Percentiles rank a stretch among this genome's conserved stretches.
phyloP scores from a whole-genome alignment of 2,888 invertebrate species.

The Drosophila anomalata region DNA sequence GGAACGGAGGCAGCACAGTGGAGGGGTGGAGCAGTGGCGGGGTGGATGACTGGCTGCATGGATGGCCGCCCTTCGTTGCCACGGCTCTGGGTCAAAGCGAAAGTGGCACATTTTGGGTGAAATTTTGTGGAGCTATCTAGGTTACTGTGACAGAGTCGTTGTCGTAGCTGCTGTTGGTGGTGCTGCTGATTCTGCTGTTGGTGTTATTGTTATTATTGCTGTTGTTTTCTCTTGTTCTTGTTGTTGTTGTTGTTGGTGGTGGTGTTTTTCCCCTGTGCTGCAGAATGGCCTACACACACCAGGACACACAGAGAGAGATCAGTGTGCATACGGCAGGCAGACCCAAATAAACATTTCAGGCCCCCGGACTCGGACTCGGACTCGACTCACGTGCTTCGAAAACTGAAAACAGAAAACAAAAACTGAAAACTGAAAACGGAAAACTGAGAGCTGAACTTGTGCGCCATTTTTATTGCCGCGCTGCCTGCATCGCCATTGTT shows the following conservation, averaged over 20 bases:
- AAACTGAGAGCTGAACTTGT: conserved; percentile 67
- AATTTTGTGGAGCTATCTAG: conserved; percentile 75
- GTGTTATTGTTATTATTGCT: conserved; percentile 56
- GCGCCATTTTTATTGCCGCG: conserved; percentile 76
- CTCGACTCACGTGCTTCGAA: conserved; percentile 74
- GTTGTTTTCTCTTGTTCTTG: conserved; percentile 1
- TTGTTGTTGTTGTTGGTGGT: not conserved
- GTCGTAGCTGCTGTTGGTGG: conserved; percentile 36
- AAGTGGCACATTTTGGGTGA: conserved; percentile 78
- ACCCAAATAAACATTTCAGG: conserved; percentile 78
- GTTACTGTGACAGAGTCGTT: conserved; percentile 74
- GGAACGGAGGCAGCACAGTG: not conserved
- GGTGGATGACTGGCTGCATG: conserved; percentile 30
- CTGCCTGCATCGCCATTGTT: conserved; percentile 70
- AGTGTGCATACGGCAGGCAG: conserved; percentile 45
- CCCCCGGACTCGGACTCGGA: conserved; percentile 58
- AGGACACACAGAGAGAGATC: conserved; percentile 12
- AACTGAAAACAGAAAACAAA: conserved; percentile 11
- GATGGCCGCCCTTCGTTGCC: conserved; percentile 62
- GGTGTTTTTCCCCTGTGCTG: conserved; percentile 46
- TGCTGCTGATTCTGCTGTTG: conserved; percentile 8
- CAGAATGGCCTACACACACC: conserved; percentile 66
- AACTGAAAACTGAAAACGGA: conserved; percentile 9
- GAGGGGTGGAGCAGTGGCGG: conserved; percentile 2
- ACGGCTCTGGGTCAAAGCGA: conserved; percentile 77